Evolutionary conservation across 1,140 invertebrate species (phyloP).

Genomic region (Tenebrio molitor): DNA sequence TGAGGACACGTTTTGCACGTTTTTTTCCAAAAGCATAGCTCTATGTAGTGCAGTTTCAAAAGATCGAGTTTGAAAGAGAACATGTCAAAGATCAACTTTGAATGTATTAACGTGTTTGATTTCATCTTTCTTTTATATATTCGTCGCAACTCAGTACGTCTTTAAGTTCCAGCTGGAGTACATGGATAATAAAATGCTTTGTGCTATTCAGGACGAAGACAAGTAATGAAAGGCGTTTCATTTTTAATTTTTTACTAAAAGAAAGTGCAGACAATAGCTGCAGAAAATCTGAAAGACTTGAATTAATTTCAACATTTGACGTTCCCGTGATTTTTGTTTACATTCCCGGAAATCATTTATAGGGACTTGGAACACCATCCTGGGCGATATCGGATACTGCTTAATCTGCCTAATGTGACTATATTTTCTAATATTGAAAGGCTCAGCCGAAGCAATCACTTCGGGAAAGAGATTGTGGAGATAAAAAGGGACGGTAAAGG

Average conservation of each 20-base stretch:
- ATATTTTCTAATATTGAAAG: conserved; percentile 2
- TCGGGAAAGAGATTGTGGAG: background rate
- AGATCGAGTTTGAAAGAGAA: background rate
- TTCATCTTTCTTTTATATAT: background rate
- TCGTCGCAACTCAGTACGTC: background rate
- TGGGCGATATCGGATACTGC: too few relatives aligned
- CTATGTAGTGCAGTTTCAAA: background rate
- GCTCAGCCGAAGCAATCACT: background rate
- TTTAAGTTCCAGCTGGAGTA: background rate
- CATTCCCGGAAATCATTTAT: too few relatives aligned
- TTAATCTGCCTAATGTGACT: background rate
- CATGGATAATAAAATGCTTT: background rate
- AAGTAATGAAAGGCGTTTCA: too few relatives aligned
- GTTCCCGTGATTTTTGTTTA: too few relatives aligned
- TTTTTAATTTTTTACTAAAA: too few relatives aligned
- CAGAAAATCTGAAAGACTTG: too few relatives aligned
- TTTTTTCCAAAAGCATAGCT: background rate
- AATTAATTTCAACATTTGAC: too few relatives aligned
- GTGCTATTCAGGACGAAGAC: background rate
- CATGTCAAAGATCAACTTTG: background rate
- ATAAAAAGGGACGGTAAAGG: background rate
- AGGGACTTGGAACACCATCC: too few relatives aligned
- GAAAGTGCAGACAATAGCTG: too few relatives aligned
- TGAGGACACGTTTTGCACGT: background rate
- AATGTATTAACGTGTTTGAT: background rate